A percentile compares a stretch with the other conserved stretches of the same genome.
These are phyloP conservation scores for Sialis fuliginosa DNA, from an alignment of 2,888 invertebrate species.

Conservation along the genomic window DNA sequence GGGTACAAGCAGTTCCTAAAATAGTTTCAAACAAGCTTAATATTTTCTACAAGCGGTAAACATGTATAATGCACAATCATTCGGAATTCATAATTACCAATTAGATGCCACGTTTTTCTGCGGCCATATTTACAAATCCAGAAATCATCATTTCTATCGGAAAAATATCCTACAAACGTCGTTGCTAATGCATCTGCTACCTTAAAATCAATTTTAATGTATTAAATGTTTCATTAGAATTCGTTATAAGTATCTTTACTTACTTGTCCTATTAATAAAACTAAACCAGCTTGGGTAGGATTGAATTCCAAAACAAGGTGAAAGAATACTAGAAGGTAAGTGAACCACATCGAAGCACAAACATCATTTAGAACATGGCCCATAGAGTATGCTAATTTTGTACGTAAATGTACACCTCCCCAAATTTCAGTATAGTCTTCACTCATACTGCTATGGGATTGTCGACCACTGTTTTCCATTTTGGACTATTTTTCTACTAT, in stretches of 20 bases:
- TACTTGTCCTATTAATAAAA: conserved; percentile 67
- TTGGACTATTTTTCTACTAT: no score
- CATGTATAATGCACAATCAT: not conserved
- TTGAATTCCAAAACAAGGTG: conserved; percentile 39
- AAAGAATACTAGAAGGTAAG: conserved; percentile 75
- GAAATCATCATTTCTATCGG: conserved; percentile 52
- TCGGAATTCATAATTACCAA: conserved; percentile 40
- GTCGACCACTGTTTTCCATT: conserved; percentile 13
- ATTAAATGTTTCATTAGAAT: not conserved
- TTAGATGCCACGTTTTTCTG: conserved; percentile 77
- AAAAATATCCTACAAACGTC: conserved; percentile 72
- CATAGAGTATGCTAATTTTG: conserved; percentile 44
- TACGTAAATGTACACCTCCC: conserved; percentile 22
- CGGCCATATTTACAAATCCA: conserved; percentile 56
- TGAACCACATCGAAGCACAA: conserved; percentile 91
- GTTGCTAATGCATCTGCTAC: conserved; percentile 78
- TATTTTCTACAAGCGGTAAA: no score
- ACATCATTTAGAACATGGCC: conserved; percentile 88
- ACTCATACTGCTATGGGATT: conserved; percentile 11
- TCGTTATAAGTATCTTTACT: conserved; percentile 37
- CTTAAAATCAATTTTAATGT: conserved; percentile 10
- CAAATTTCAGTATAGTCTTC: conserved; percentile 32
- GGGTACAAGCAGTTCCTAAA: conserved; percentile 56
- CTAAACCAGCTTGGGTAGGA: conserved; percentile 37
- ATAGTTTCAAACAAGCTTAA: not conserved